Evolutionary conservation across 2,797 vertebrate species (phyloP).

Genomic region (Manis crassicaudata): DNA sequence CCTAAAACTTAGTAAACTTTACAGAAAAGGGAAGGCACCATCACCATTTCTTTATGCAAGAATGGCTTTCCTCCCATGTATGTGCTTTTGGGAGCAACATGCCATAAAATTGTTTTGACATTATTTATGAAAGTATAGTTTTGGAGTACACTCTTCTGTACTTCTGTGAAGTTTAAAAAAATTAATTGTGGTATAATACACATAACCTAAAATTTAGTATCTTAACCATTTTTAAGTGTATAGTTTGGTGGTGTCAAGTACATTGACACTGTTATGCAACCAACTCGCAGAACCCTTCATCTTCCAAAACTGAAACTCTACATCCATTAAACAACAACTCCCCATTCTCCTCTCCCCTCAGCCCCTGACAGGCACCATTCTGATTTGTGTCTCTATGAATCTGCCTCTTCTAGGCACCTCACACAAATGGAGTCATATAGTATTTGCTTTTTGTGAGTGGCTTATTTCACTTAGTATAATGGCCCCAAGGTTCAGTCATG

Average conservation of each 20-base stretch:
- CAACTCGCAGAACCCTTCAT: neutral
- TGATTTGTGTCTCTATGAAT: neutral
- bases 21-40: neutral
- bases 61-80: neutral
- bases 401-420: neutral
- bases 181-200: neutral
- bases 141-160: neutral
- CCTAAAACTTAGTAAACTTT: constrained; percentile 3
- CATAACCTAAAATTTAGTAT: neutral
- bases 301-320: neutral
- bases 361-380: neutral
- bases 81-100: neutral
- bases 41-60: neutral
- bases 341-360: neutral
- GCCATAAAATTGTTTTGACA: neutral
- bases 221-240: neutral
- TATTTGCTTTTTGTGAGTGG: neutral
- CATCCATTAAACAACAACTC: neutral
- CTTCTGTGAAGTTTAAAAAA: neutral
- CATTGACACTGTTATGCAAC: neutral
- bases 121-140: constrained; percentile 47
- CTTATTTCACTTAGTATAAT: constrained; percentile 20
- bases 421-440: neutral
- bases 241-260: neutral
- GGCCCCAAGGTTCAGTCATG: neutral